Conservation (phyloP, 2,888 invertebrate genomes). For the Parelbella ahira region DNA sequence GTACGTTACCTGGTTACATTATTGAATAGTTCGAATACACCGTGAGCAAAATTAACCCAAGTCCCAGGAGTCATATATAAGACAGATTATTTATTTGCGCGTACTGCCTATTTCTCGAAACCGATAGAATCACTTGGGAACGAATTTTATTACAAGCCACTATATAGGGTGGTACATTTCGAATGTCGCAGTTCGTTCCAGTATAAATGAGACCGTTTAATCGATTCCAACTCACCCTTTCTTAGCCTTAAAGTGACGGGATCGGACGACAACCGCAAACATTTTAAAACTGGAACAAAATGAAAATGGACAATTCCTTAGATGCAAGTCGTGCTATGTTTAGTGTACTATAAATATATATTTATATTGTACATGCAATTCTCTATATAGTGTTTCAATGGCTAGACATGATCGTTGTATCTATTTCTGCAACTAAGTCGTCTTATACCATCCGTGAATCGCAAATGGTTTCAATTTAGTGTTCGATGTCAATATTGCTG, state of each 20-base stretch:
- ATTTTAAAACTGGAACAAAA: slow-evolving; percentile 92
- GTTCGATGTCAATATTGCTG: too few relatives aligned
- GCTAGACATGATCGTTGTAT: too few relatives aligned
- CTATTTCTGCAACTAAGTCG: too few relatives aligned
- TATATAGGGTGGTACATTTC: slow-evolving; percentile 32
- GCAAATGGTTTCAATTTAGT: too few relatives aligned
- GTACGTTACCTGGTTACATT: slow-evolving; percentile 45
- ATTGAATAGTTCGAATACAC: slow-evolving; percentile 55
- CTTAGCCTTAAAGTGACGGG: slow-evolving; percentile 94
- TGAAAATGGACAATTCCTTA: slow-evolving; percentile 24
- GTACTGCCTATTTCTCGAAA: slow-evolving; percentile 56
- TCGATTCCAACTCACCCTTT: slow-evolving; percentile 84
- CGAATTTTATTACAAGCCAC: slow-evolving; percentile 57
- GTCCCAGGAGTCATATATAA: slow-evolving; percentile 62
- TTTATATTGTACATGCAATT: too few relatives aligned
- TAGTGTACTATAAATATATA: neutral
- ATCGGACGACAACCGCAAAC: slow-evolving; percentile 94
- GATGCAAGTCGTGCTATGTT: neutral
- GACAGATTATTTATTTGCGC: slow-evolving; percentile 65
- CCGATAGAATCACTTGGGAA: slow-evolving; percentile 55
- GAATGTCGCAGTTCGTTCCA: slow-evolving; percentile 44
- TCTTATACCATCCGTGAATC: too few relatives aligned
- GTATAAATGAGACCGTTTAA: neutral
- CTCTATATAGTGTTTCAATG: too few relatives aligned
- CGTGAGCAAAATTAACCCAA: slow-evolving; percentile 34